Conservation (phyloP, 2,797 vertebrate species). For the Lacerta bilineata region DNA sequence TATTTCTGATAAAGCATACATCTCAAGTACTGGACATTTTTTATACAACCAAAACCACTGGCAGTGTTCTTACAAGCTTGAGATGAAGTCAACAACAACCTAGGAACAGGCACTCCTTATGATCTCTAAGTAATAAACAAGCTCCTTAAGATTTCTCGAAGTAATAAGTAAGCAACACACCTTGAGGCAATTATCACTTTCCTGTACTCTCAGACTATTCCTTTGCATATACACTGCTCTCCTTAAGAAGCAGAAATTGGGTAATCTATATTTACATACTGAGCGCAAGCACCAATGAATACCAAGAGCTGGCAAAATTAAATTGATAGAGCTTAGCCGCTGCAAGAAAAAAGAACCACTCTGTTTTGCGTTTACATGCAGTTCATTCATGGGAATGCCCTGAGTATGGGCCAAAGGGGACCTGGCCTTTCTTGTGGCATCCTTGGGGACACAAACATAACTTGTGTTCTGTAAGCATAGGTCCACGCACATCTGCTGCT, state of each 20-base stretch:
- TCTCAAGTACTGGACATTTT: not conserved
- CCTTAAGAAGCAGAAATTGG: not conserved
- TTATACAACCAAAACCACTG: not conserved
- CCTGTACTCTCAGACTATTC: fast-evolving
- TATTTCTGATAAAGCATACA: not conserved
- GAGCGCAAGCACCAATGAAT: conserved; percentile 36
- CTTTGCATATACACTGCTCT: fast-evolving
- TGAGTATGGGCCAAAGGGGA: not conserved
- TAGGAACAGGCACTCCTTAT: too few species aligned
- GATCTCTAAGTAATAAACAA: not conserved
- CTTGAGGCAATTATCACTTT: fast-evolving
- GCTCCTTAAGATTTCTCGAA: fast-evolving
- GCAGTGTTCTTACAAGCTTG: not conserved
- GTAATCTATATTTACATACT: conserved; percentile 52
- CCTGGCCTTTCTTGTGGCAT: not conserved
- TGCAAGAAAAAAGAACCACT: conserved; percentile 47
- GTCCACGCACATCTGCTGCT: not conserved
- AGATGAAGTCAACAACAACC: not conserved
- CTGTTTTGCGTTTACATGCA: conserved; percentile 22
- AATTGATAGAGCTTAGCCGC: conserved; percentile 35
- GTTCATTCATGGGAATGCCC: conserved; percentile 24
- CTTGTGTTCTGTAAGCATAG: not conserved
- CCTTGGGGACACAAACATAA: not conserved
- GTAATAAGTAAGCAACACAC: fast-evolving
- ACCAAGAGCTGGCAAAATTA: conserved; percentile 53